Conservation (phyloP, 2,113 vertebrate species). For the Sylvilagus bachmani region DNA sequence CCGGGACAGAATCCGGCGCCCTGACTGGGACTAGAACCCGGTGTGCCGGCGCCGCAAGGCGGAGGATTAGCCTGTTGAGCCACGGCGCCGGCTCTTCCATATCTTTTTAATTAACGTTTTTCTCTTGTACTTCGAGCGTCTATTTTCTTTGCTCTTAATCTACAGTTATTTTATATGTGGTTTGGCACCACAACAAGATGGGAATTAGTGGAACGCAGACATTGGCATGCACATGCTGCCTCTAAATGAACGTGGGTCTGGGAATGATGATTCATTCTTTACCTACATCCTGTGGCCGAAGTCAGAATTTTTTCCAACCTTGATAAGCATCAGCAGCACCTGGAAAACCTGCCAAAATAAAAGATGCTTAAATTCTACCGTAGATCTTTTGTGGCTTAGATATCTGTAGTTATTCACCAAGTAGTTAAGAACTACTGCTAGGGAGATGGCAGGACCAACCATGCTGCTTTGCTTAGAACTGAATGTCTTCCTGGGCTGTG, state of each 20-base stretch:
- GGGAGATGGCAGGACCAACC: fast-evolving
- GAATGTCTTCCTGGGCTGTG: too few species aligned
- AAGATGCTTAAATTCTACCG: background rate
- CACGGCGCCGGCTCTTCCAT: too few species aligned
- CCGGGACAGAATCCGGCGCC: too few species aligned
- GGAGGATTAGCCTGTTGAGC: too few species aligned
- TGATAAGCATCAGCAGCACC: background rate
- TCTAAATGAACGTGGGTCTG: background rate
- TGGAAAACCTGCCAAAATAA: background rate
- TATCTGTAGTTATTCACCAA: background rate
- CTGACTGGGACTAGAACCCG: too few species aligned
- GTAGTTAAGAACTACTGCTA: background rate
- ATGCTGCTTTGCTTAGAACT: background rate
- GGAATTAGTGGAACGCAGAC: background rate
- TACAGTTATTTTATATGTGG: background rate
- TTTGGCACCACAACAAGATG: background rate
- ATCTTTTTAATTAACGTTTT: conserved; percentile 9
- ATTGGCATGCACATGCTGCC: fast-evolving
- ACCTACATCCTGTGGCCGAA: background rate
- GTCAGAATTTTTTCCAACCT: background rate
- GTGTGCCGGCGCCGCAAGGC: too few species aligned
- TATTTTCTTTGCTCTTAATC: conserved; percentile 1
- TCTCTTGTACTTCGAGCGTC: background rate
- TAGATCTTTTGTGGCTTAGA: background rate
- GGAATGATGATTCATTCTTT: background rate